Conservation (phyloP, 2,113 vertebrate genomes). For the Sceloporus undulatus region DNA sequence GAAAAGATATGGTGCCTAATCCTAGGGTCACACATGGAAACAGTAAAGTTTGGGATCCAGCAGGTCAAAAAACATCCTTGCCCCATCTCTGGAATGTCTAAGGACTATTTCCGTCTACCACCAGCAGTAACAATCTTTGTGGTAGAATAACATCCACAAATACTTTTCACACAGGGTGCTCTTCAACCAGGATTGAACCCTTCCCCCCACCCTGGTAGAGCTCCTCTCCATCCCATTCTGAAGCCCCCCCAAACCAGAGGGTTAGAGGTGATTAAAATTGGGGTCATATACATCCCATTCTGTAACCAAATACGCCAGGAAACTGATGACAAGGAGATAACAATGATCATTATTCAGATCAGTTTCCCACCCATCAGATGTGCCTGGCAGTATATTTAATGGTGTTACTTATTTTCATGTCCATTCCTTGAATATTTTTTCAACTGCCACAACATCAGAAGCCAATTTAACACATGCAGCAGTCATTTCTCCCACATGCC, state of each 20-base stretch:
- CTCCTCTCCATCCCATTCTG: not conserved
- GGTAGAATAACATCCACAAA: too few relatives aligned
- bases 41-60: too few relatives aligned
- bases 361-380: not conserved
- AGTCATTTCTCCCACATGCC: not conserved
- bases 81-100: too few relatives aligned
- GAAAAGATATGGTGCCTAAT: too few relatives aligned
- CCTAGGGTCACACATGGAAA: too few relatives aligned
- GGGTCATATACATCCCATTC: not conserved
- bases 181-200: too few relatives aligned
- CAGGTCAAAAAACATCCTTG: too few relatives aligned
- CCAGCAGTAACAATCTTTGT: too few relatives aligned
- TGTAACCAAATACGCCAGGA: not conserved
- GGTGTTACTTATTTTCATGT: not conserved
- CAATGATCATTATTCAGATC: not conserved
- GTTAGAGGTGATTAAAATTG: not conserved
- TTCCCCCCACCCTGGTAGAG: too few relatives aligned
- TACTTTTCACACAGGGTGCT: too few relatives aligned
- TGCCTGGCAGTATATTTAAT: not conserved
- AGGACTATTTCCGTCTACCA: too few relatives aligned
- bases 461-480: not conserved
- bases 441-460: not conserved
- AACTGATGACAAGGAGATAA: not conserved
- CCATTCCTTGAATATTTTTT: not conserved
- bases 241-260: not conserved